Evolutionary conservation across 2,797 vertebrate genomes (phyloP), one percentile per base, ranked within the genome.

Genomic region (Coreius guichenoti): DNA sequence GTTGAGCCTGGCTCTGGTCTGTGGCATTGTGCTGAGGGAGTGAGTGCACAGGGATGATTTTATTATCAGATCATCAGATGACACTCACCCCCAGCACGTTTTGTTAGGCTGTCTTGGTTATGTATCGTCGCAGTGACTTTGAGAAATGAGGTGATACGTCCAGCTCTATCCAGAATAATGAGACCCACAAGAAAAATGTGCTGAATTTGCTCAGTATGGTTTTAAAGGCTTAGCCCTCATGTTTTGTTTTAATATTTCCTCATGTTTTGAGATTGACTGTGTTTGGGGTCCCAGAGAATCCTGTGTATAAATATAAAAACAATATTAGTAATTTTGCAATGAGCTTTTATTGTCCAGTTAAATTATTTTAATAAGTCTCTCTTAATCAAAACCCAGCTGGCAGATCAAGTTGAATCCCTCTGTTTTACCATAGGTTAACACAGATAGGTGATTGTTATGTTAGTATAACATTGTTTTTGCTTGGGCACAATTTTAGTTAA

Each of bases 31-130:
- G 29, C 39, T 69, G 33, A 45, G 31, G 39, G 29, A 78, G 29
- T 51, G 72, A 76, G 56, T 63, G 63, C 31, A 81, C 49, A 67
- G 45, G 78, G 69, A 84, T 29, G n/a, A 33, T 83, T 87, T 86
- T 70, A 85, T 88, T 86, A 51, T 51, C 51, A 72, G 45, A 70
- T 43, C 80, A 58, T 80, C 63, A 78, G 80, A 78, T 29, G 36
- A 56, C 81, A 75, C 81, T 65, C 26, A 76, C 56, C 68, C 84
- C 51, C 45, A 51, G 43, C 31, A 65, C 68, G 17, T 77, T 75
- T 83, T 87, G 67, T 79, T 68, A 29, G 67, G 78, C 77, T 63
- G 65, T 68, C 83, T 77, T 73, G 80, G 82, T 72, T 82, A 85
- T 81, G 45, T 68, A 82, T 79, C 49, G 47, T 83, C 8, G 43